These are phyloP conservation scores for Rafetus swinhoei DNA, from an alignment of 2,113 vertebrate genomes.

Conservation along the genomic window DNA sequence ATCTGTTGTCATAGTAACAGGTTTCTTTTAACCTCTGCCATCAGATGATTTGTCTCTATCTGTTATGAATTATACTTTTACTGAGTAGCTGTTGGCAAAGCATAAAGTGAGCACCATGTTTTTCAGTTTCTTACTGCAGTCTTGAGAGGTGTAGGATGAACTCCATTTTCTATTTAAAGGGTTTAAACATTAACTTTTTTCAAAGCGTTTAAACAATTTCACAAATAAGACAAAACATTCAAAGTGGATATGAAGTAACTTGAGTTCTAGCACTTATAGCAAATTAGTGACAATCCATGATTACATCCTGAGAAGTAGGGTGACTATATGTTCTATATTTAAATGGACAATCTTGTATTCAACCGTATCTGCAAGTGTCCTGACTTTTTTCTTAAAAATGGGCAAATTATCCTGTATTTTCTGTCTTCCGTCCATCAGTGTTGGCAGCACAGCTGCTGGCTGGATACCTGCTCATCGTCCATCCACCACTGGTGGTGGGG, in stretches of 20 bases:
- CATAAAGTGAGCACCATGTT: constrained; percentile 18
- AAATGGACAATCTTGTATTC: too few species aligned
- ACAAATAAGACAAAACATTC: constrained; percentile 29
- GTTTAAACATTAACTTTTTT: constrained; percentile 55
- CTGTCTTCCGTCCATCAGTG: too few species aligned
- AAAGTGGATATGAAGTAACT: not conserved
- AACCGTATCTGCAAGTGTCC: too few species aligned
- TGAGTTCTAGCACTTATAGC: not conserved
- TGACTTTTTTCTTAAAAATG: too few species aligned
- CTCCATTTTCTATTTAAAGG: constrained; percentile 30
- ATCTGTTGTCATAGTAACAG: constrained; percentile 91
- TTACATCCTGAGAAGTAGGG: not conserved
- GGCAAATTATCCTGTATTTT: too few species aligned
- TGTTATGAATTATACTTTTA: constrained; percentile 74
- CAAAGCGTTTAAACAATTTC: constrained; percentile 54
- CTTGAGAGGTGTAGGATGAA: constrained; percentile 30
- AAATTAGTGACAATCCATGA: constrained; percentile 30
- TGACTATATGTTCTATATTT: too few species aligned
- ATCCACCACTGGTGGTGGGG: too few species aligned
- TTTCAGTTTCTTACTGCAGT: constrained; percentile 42
- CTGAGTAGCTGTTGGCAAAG: constrained; percentile 60
- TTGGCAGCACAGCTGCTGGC: too few species aligned
- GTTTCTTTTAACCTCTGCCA: constrained; percentile 88
- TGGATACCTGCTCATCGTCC: too few species aligned
- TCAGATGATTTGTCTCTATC: constrained; percentile 83